Conservation (phyloP, 2,797 vertebrate genomes). For the Muraenolepis orangiensis region DNA sequence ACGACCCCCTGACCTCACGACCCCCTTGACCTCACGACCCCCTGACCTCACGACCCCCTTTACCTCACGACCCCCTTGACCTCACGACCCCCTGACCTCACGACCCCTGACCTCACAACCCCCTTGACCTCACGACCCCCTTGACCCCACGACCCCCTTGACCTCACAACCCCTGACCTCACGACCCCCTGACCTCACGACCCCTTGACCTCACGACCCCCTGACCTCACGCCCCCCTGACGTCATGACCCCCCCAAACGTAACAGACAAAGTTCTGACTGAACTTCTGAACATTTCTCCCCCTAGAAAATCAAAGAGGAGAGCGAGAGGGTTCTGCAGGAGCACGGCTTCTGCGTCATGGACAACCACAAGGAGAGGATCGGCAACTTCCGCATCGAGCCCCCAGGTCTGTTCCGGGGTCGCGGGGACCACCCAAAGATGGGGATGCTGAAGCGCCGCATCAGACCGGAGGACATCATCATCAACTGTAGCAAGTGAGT, state of each 20-base stretch:
- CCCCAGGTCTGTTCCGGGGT: constrained; percentile 89
- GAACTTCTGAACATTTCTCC: constrained; percentile 1
- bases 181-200: not conserved
- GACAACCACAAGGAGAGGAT: constrained; percentile 95
- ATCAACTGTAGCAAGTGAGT: constrained; percentile 97
- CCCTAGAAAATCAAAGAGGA: constrained; percentile 91
- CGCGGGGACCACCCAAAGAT: constrained; percentile 94
- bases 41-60: not conserved
- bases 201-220: not conserved
- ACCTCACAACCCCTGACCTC: not conserved
- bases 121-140: not conserved
- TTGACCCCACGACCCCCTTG: not conserved
- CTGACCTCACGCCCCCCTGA: not conserved
- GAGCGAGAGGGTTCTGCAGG: constrained; percentile 86
- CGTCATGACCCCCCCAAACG: not conserved
- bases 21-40: not conserved
- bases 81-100: no score
- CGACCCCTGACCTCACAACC: no score
- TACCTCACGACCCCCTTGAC: not conserved
- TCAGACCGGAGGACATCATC: constrained; percentile 90
- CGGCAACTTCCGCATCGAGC: constrained; percentile 94
- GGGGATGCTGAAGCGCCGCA: constrained; percentile 92
- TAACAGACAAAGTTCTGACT: not conserved
- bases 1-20: not conserved
- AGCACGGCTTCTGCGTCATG: constrained; percentile 93